Evolutionary conservation across 2,888 invertebrate species (phyloP).

Genomic region (Seira sanloemensis): DNA sequence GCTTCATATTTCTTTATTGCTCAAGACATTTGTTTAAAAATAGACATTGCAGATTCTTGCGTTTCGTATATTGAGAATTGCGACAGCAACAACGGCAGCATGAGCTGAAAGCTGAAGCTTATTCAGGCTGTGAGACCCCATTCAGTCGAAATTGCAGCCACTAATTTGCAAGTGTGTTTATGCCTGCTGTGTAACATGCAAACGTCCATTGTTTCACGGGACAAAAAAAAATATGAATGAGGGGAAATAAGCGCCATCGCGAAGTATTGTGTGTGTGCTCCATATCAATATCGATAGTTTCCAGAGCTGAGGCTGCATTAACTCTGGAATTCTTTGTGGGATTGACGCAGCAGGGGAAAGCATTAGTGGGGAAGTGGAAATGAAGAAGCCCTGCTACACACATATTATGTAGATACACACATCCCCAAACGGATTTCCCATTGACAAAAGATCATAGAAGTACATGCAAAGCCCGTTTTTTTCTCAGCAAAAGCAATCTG

Average conservation of each 20-base stretch:
- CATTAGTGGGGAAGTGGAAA: background rate
- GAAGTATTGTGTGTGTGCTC: background rate
- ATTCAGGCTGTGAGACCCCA: background rate
- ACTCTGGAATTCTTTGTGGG: background rate
- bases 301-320: background rate
- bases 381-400: background rate
- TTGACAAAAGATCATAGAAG: constrained; percentile 1
- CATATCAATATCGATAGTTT: background rate
- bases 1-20: background rate
- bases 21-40: background rate
- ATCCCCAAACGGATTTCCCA: background rate
- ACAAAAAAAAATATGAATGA: background rate
- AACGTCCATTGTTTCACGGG: background rate
- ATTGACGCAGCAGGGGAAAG: constrained; percentile 1
- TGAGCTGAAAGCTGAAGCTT: background rate
- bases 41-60: background rate
- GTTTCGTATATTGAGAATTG: background rate
- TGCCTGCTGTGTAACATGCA: background rate
- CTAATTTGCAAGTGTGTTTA: background rate
- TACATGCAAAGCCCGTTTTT: background rate
- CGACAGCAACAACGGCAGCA: background rate
- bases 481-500: constrained; percentile 9
- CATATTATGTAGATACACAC: background rate
- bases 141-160: background rate
- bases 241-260: too few species aligned